A percentile compares a stretch with the other conserved stretches of the same genome.
Conservation (phyloP, 1,140 invertebrate genomes). For the Drosophila orena region DNA sequence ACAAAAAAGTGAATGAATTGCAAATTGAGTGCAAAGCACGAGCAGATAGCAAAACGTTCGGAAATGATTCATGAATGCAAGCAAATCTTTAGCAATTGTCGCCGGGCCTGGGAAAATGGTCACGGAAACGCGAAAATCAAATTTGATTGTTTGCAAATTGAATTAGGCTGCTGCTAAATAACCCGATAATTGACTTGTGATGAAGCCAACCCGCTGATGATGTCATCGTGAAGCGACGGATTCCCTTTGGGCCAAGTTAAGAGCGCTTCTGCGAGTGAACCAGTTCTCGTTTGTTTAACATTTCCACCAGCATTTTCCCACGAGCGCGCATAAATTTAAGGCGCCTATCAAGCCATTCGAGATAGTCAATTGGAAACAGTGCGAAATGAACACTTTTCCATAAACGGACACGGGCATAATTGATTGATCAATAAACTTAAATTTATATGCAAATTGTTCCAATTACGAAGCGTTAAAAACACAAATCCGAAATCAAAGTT, state of each 20-base stretch:
- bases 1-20: conserved; percentile 14
- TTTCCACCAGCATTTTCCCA: conserved; percentile 35
- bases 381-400: conserved; percentile 43
- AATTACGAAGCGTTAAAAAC: conserved; percentile 67
- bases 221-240: background rate
- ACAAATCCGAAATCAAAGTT: conserved; percentile 53
- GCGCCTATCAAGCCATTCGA: conserved; percentile 11
- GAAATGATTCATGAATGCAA: conserved; percentile 52
- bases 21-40: background rate
- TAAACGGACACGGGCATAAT: conserved; percentile 44
- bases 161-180: conserved; percentile 36
- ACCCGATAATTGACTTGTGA: conserved; percentile 34
- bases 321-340: conserved; percentile 32
- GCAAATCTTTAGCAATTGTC: conserved; percentile 27
- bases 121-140: conserved; percentile 44
- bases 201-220: conserved; percentile 1
- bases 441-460: conserved; percentile 65
- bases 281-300: background rate
- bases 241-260: conserved; percentile 3
- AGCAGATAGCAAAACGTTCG: conserved; percentile 3
- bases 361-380: conserved; percentile 47
- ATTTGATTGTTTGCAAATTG: conserved; percentile 46
- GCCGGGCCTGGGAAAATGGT: conserved; percentile 36
- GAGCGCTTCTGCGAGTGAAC: background rate
- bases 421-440: conserved; percentile 66